Evolutionary conservation across 2,113 vertebrate species (phyloP), one percentile per base, ranked within the genome.

Genomic region (Eurypyga helias): DNA sequence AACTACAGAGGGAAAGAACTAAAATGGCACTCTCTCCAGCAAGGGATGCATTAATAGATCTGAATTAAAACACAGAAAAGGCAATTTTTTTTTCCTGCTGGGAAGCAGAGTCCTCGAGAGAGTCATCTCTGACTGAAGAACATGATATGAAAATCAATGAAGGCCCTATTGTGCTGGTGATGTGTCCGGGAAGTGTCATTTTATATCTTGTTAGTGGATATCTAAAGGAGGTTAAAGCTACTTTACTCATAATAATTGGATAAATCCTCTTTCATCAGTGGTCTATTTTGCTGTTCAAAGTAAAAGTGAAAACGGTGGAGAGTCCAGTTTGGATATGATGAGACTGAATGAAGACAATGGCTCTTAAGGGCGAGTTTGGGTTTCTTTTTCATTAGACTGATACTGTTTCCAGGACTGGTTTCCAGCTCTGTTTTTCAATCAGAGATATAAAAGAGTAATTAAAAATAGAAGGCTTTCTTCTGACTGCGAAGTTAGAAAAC

Each of bases 81-180:
- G 93, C 97, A 97, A 58, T 97, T 98, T 97, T 97, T 97, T 97
- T 98, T 98, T 98, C 97, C 98, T 98, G 97, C 98, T 98, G 98
- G 98, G 98, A 98, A 98, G 98, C 81, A 71, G 80, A 94, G 85
- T 97, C 90, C 98, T 97, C 98, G 92, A 80, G 98, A 97, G 98
- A 98, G 93, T 97, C 96, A 95, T 98, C 97, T 97, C 89, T 97
- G 87, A 92, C 95, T 97, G 92, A 91, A 98, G 96, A 98, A 98
- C 98, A 98, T 98, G 98, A 98, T 98, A 98, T 98, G 98, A 98
- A 98, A 98, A 98, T 98, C 98, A 98, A 98, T 98, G 98, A 94
- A 95, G 94, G 84, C 90, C 92, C 90, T 95, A 96, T 98, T 98
- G 97, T 97, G 97, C 97, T 98, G 95, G 96, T 96, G 97, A 97